Evolutionary conservation across 1,140 invertebrate genomes (phyloP).

Genomic region (Portunus trituberculatus): DNA sequence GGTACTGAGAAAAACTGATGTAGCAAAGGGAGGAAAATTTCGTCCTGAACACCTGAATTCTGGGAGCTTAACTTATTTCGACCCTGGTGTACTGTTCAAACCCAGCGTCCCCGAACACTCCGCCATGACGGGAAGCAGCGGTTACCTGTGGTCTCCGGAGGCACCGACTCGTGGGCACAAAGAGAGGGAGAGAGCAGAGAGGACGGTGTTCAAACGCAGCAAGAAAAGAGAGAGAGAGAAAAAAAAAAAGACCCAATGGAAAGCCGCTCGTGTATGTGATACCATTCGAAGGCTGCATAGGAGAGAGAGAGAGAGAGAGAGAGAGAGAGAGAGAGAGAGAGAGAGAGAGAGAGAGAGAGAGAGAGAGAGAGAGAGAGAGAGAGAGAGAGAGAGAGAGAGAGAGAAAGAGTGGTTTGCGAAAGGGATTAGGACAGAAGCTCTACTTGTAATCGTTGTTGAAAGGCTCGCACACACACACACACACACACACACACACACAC

Average conservation of each 20-base stretch:
- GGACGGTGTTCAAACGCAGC: not conserved
- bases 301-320: slow-evolving; percentile 33
- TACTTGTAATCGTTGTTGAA: not conserved
- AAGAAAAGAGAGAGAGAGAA: too few species aligned
- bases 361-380: slow-evolving; percentile 4
- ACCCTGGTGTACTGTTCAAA: too few species aligned
- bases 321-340: slow-evolving; percentile 20
- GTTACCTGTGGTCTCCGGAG: not conserved
- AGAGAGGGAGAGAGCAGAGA: not conserved
- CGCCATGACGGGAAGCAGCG: not conserved
- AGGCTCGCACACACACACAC: not conserved
- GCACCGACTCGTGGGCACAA: not conserved
- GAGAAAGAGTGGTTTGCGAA: not conserved
- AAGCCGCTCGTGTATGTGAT: not conserved
- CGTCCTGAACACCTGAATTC: too few species aligned
- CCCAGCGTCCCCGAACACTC: too few species aligned
- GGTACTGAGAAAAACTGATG: too few species aligned
- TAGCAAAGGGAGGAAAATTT: too few species aligned
- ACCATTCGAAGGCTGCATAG: not conserved
- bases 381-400: slow-evolving; percentile 11
- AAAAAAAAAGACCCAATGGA: not conserved
- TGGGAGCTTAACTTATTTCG: too few species aligned
- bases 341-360: slow-evolving; percentile 20
- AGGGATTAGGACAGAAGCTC: not conserved
- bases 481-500: too few species aligned